Conservation (phyloP, 2,797 vertebrate genomes). For the Helicolenus hilgendorfi region DNA sequence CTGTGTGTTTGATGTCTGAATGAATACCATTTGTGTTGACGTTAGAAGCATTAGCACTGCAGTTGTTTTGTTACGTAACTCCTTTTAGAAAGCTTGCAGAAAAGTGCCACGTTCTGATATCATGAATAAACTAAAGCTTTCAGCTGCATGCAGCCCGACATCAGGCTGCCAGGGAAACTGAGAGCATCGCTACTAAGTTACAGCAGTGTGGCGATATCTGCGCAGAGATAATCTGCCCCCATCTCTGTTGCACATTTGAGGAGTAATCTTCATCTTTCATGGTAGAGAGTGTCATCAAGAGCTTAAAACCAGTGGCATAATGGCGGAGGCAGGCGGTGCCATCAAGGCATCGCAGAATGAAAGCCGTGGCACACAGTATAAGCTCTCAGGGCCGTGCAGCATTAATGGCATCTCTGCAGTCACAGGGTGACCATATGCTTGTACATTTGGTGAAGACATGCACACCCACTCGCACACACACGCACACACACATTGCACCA, state of each 20-base stretch:
- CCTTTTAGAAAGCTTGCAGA: conserved; percentile 68
- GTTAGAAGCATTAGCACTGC: conserved; percentile 59
- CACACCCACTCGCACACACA: neutral
- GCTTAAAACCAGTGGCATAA: conserved; percentile 82
- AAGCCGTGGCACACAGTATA: conserved; percentile 38
- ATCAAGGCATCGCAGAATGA: conserved; percentile 51
- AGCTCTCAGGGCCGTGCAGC: conserved; percentile 59
- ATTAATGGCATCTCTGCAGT: conserved; percentile 80
- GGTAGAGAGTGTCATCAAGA: conserved; percentile 75
- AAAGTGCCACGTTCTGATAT: conserved; percentile 71
- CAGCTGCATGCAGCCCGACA: conserved; percentile 60
- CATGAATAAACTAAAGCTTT: conserved; percentile 83
- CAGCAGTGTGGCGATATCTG: conserved; percentile 61
- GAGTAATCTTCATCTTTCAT: conserved; percentile 82
- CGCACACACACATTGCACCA: conserved; percentile 24
- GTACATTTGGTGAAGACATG: conserved; percentile 73
- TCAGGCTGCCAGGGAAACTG: conserved; percentile 65
- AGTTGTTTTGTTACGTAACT: conserved; percentile 69
- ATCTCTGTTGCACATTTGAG: conserved; percentile 77
- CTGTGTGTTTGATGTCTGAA: conserved; percentile 29
- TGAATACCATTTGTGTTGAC: conserved; percentile 44
- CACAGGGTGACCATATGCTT: conserved; percentile 83
- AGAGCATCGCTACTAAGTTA: conserved; percentile 61
- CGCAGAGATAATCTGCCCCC: conserved; percentile 77
- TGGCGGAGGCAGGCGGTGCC: conserved; percentile 50